Evolutionary conservation across 2,888 invertebrate species (phyloP).

Genomic region (Serripes groenlandicus): DNA sequence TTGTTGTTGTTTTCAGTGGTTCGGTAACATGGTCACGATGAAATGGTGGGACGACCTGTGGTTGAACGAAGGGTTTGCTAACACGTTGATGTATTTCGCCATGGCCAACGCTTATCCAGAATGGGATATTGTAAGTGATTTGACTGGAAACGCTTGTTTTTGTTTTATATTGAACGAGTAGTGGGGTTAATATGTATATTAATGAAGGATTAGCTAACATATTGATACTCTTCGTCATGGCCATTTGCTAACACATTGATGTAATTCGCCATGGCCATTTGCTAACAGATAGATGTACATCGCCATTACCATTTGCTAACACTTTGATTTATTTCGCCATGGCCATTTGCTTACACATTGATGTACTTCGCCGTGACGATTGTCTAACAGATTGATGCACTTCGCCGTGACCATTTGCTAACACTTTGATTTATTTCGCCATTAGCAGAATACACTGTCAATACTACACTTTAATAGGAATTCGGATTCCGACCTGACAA

Average conservation of each 20-base stretch:
- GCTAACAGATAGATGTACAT: too few relatives aligned
- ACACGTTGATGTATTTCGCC: slow-evolving; percentile 85
- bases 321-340: not conserved
- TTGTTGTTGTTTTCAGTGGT: slow-evolving; percentile 83
- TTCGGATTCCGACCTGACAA: too few relatives aligned
- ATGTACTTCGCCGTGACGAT: not conserved
- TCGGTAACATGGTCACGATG: slow-evolving; percentile 86
- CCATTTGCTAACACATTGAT: not conserved
- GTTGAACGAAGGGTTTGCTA: slow-evolving; percentile 86
- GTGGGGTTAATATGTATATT: too few relatives aligned
- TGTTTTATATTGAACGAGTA: too few relatives aligned
- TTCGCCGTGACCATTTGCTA: not conserved
- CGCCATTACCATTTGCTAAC: not conserved
- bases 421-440: not conserved
- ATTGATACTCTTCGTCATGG: not conserved
- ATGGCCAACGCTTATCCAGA: slow-evolving; percentile 83
- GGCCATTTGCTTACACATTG: too few relatives aligned
- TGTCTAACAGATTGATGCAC: not conserved
- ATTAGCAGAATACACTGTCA: too few relatives aligned
- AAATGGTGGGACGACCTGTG: slow-evolving; percentile 86
- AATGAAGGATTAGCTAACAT: too few relatives aligned
- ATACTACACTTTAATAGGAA: too few relatives aligned
- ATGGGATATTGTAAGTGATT: slow-evolving; percentile 84
- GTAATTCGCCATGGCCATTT: not conserved
- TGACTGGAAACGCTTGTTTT: slow-evolving; percentile 64